Base-by-base conservation (phyloP, 1,140 invertebrate genomes). In the Colletes latitarsis region DNA sequence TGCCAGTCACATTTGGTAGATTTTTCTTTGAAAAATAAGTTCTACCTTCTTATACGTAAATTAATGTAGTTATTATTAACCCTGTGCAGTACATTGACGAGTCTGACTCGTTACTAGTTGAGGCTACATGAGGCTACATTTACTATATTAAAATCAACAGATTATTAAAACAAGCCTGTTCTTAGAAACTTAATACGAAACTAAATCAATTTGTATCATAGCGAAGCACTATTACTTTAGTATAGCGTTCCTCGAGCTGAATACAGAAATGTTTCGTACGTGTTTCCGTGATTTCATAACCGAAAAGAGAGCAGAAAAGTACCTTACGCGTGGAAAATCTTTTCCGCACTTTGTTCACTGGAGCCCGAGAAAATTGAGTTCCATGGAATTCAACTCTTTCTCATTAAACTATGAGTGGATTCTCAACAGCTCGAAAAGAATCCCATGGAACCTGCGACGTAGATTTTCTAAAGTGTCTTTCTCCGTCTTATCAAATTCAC, bases 341-440 rank as follows among this genome's bases (percentile, higher is more conserved):
- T n/a, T n/a, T 43, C 41, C 17, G 17, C 62, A 39, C 30, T 17
- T n/a, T 43, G 39, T 64, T 30, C n/a, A 10, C 21, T 39, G 60
- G 21, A 21, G 30, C 15, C 39, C 1, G 39, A 17, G 62, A 17
- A 39, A 41, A 63, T 17, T 30, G 62, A 43, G 41, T 17, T 64
- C 15, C 17, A 64, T n/a, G 62, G 39, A 39, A 43, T 64, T 64
- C 62, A 64, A 43, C 39, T 64, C 15, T 64, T 64, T 43, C 62
- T 41, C 39, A 6, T 64, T 17, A 41, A 64, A 41, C 62, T 43
- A 64, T 30, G 62, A 43, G 62, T 30, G 62, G 62, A 64, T 43
- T 43, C 41, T 41, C 62, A 64, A 43, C 39, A 6, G 62, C 39
- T 3, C 41, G 41, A 64, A 64, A 64, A 41, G 62, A 64, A 17